phyloP scores from a whole-genome alignment of 30 jellyfish, hydroid and myxozoan genomes.

The Mastigias papua region DNA sequence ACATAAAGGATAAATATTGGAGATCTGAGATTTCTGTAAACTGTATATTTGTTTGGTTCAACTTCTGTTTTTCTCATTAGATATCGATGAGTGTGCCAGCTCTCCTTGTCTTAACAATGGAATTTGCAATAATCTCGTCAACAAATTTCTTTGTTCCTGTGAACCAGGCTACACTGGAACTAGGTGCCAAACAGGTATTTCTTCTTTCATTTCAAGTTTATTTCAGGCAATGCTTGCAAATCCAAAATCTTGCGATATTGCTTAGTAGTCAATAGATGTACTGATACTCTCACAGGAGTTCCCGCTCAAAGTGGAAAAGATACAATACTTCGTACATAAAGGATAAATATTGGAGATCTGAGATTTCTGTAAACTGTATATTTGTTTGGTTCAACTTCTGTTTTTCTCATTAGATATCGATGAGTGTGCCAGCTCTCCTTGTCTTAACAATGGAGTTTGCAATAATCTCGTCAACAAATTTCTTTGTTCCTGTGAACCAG shows the following conservation, averaged over 20 bases:
- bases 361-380: too few species aligned
- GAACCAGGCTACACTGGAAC: background rate
- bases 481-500: background rate
- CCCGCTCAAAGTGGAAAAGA: too few species aligned
- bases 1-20: background rate
- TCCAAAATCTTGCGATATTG: background rate
- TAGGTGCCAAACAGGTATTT: background rate
- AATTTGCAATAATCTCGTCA: background rate
- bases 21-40: background rate
- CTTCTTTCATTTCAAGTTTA: background rate
- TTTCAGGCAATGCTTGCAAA: background rate
- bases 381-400: too few species aligned
- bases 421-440: slow-evolving; percentile 13
- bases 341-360: too few species aligned
- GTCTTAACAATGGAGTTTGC: slow-evolving; percentile 4
- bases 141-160: background rate
- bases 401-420: background rate
- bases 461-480: background rate
- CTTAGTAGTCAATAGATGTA: background rate
- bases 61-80: background rate
- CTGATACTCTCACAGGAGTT: too few species aligned
- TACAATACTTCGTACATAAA: too few species aligned
- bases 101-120: slow-evolving; percentile 12
- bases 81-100: slow-evolving; percentile 11
- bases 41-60: background rate